Conservation (phyloP, 2,888 invertebrate species). For the Nysson spinosus region DNA sequence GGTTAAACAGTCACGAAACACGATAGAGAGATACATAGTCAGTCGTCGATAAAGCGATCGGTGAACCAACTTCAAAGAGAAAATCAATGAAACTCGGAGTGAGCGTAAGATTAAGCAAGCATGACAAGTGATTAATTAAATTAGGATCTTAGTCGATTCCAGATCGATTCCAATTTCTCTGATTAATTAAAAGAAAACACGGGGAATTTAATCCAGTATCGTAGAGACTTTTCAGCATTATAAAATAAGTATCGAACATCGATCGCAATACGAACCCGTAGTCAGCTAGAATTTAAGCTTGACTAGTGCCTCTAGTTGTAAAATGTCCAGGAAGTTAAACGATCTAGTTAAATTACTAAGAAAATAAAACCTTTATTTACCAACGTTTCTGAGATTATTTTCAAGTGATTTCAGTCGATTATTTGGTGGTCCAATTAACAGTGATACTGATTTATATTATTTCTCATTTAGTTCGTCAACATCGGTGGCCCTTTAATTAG, state of each 20-base stretch:
- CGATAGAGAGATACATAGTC: slow-evolving; percentile 35
- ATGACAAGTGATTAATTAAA: slow-evolving; percentile 35
- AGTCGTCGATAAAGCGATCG: slow-evolving; percentile 26
- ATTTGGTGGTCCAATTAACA: background rate
- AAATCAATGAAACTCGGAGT: slow-evolving; percentile 34
- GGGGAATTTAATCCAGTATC: slow-evolving; percentile 27
- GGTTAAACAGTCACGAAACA: no score
- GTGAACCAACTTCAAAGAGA: no score
- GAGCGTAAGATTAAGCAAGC: slow-evolving; percentile 30
- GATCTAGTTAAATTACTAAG: slow-evolving; percentile 62
- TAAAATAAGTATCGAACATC: slow-evolving; percentile 52
- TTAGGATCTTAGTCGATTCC: slow-evolving; percentile 28
- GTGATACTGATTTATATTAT: no score
- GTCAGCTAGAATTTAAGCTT: slow-evolving; percentile 71
- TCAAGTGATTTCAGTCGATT: background rate
- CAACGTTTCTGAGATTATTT: slow-evolving; percentile 29
- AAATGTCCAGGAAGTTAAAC: slow-evolving; percentile 64
- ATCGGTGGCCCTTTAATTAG: no score
- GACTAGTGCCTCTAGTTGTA: slow-evolving; percentile 74
- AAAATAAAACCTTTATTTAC: slow-evolving; percentile 67
- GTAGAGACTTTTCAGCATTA: slow-evolving; percentile 28
- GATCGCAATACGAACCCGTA: slow-evolving; percentile 58
- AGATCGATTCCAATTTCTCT: slow-evolving; percentile 45
- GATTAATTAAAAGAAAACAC: slow-evolving; percentile 21
- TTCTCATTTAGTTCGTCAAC: no score